Conservation (phyloP, 2,113 vertebrate genomes). For the Hippocampus comes region DNA sequence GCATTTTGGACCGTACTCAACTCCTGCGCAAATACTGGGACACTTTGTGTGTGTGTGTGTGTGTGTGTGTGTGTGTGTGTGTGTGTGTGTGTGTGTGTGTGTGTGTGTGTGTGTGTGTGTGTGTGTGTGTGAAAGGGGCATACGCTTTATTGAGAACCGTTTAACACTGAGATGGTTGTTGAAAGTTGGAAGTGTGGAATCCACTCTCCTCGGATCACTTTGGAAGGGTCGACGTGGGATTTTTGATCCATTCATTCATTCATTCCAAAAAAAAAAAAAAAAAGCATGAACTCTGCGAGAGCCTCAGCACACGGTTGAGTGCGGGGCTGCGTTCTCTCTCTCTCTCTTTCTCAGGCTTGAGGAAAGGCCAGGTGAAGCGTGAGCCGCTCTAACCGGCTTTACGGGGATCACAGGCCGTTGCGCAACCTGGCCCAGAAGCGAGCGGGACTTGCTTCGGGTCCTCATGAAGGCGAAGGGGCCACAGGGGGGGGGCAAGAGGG, state of each 20-base stretch:
- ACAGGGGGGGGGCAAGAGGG: background rate
- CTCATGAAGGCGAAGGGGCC: background rate
- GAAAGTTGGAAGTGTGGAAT: too few relatives aligned
- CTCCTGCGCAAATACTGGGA: too few relatives aligned
- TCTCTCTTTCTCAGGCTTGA: constrained; percentile 6
- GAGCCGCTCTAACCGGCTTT: constrained; percentile 51
- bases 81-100: too few relatives aligned
- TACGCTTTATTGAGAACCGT: too few relatives aligned
- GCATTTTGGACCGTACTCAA: too few relatives aligned
- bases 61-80: too few relatives aligned
- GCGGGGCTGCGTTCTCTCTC: constrained; percentile 17
- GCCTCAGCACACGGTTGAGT: too few relatives aligned
- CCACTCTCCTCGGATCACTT: too few relatives aligned
- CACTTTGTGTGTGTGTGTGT: too few relatives aligned
- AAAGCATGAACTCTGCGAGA: background rate
- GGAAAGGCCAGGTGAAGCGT: constrained; percentile 30
- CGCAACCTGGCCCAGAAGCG: constrained; percentile 28
- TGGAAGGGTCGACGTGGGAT: background rate
- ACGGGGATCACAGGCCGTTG: constrained; percentile 38
- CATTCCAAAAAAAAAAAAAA: background rate
- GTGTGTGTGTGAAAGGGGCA: too few relatives aligned
- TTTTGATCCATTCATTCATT: background rate
- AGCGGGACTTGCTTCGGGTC: constrained; percentile 12
- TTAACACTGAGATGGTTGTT: too few relatives aligned
- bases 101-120: too few relatives aligned